Evolutionary conservation across 2,888 invertebrate genomes (phyloP).

Genomic region (Pheosia gnoma): DNA sequence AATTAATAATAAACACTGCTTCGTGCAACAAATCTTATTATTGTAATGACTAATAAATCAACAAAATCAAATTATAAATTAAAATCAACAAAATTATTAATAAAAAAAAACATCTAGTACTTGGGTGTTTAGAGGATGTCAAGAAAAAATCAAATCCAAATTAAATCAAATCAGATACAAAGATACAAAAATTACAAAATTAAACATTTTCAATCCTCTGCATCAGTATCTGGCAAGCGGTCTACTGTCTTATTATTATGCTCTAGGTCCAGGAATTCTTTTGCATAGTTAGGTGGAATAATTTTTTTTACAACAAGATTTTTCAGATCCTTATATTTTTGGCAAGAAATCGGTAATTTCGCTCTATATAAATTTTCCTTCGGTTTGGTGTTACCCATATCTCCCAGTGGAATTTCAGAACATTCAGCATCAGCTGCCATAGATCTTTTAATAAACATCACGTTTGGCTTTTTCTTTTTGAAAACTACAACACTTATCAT

Average conservation of each 20-base stretch:
- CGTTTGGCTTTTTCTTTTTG: background rate
- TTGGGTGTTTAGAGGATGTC: background rate
- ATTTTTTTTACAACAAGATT: background rate
- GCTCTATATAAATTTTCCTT: background rate
- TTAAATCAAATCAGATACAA: no score
- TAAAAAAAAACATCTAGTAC: background rate
- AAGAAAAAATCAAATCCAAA: no score
- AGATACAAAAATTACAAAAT: no score
- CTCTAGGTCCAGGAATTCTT: constrained; percentile 1
- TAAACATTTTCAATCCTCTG: no score
- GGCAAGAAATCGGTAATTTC: background rate
- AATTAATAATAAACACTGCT: background rate
- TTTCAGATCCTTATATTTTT: background rate
- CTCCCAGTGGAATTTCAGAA: no score
- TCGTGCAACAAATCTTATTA: background rate
- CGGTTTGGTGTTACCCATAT: no score
- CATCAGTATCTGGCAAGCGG: background rate
- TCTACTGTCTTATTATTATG: constrained; percentile 2
- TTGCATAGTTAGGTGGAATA: constrained; percentile 1
- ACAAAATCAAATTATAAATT: background rate
- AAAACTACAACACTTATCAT: constrained; percentile 1
- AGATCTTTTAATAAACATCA: constrained; percentile 2
- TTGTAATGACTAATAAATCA: background rate
- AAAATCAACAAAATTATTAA: background rate
- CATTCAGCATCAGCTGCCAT: background rate